phyloP scores from a whole-genome alignment of 2,888 invertebrate genomes.

The Ypsolopha sequella region DNA sequence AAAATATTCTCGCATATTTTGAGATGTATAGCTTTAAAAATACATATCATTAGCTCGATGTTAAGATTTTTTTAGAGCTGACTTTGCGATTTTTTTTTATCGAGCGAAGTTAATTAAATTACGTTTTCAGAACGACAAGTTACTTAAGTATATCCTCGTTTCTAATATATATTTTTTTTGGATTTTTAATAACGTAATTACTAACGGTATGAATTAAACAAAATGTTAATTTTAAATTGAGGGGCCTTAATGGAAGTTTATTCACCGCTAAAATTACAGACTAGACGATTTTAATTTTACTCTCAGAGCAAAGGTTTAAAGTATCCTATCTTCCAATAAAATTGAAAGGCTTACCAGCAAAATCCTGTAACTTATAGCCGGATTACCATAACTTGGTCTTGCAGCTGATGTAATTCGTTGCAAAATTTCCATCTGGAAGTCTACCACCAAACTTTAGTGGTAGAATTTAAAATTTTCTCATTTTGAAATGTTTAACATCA shows the following conservation, averaged over 20 bases:
- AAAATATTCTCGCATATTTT: no score
- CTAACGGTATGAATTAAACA: no score
- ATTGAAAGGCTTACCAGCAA: constrained; percentile 41
- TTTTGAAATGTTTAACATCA: neutral
- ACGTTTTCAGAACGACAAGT: no score
- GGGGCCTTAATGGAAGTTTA: constrained; percentile 13
- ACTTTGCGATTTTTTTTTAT: no score
- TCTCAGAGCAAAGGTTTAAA: constrained; percentile 21
- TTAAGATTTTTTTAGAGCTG: no score
- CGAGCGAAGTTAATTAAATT: no score
- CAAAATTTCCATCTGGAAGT: constrained; percentile 52
- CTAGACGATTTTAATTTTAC: constrained; percentile 22
- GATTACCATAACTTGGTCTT: constrained; percentile 55
- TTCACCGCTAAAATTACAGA: constrained; percentile 20
- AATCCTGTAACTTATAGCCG: constrained; percentile 48
- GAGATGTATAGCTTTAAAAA: no score
- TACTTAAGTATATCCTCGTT: no score
- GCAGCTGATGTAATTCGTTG: constrained; percentile 51
- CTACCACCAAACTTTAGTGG: constrained; percentile 21
- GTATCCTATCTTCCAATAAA: constrained; percentile 34
- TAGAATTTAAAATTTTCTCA: constrained; percentile 42
- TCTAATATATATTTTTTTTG: no score
- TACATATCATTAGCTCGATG: no score
- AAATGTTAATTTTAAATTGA: no score
- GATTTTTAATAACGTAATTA: no score